These are phyloP conservation scores for Drosophila ficusphila DNA, from an alignment of 1,140 invertebrate species.

Conservation along the genomic window DNA sequence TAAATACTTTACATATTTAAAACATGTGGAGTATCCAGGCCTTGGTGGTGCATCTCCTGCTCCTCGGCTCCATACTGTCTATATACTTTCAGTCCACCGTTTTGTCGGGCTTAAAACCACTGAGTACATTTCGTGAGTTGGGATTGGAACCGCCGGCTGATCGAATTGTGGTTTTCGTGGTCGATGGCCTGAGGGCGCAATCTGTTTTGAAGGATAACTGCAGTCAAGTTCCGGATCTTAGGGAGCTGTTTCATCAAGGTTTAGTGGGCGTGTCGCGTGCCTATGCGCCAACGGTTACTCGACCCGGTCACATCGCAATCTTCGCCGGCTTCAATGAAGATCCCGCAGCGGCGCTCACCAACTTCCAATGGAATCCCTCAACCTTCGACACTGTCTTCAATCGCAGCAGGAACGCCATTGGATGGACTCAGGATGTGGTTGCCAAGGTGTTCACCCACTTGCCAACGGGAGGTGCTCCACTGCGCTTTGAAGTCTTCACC, in stretches of 20 bases:
- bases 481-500: constrained; percentile 3
- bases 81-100: constrained; percentile 88
- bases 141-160: constrained; percentile 88
- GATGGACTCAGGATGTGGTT: constrained; percentile 86
- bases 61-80: constrained; percentile 87
- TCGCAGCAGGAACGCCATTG: constrained; percentile 87
- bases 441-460: constrained; percentile 9
- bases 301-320: constrained; percentile 97
- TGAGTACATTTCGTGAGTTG: constrained; percentile 80
- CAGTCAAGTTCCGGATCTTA: constrained; percentile 46
- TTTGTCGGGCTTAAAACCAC: constrained; percentile 85
- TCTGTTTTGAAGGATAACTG: constrained; percentile 87
- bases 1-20: background rate
- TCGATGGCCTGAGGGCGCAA: constrained; percentile 94
- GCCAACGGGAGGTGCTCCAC: constrained; percentile 2
- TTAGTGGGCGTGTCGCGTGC: constrained; percentile 95
- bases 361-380: constrained; percentile 98
- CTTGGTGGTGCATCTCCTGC: constrained; percentile 85
- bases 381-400: constrained; percentile 99
- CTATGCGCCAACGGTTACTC: constrained; percentile 96
- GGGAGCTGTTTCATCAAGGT: constrained; percentile 85
- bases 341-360: constrained; percentile 95
- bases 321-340: constrained; percentile 98
- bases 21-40: constrained; percentile 76
- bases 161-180: constrained; percentile 91